These are phyloP conservation scores for Gymnoscopelus microlampas DNA, from an alignment of 2,797 vertebrate species.

Conservation along the genomic window DNA sequence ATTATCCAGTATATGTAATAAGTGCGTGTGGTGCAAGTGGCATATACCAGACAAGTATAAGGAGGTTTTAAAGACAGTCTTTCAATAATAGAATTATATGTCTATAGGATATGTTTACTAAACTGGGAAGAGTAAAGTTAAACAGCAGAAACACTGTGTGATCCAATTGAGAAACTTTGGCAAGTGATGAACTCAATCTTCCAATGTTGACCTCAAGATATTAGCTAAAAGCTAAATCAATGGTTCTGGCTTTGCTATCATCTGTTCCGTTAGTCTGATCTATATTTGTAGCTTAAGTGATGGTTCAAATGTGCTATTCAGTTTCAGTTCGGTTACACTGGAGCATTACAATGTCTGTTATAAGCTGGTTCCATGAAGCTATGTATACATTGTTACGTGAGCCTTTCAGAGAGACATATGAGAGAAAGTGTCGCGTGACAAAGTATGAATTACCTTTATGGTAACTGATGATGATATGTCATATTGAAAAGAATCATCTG, in stretches of 20 bases:
- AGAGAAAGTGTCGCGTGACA: no score
- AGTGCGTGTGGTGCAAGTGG: constrained; percentile 34
- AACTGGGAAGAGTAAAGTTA: constrained; percentile 20
- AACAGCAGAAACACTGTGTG: constrained; percentile 13
- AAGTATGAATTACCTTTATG: constrained; percentile 2
- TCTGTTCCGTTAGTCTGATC: constrained; percentile 49
- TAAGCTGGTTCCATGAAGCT: no score
- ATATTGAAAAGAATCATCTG: background rate
- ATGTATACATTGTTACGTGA: no score
- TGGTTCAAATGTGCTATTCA: constrained; percentile 29
- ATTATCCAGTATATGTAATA: constrained; percentile 55
- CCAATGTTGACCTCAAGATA: constrained; percentile 26
- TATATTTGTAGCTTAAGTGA: constrained; percentile 43
- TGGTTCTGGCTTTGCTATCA: constrained; percentile 41
- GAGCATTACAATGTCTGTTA: no score
- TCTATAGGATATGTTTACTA: no score
- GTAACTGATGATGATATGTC: constrained; percentile 23
- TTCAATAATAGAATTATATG: constrained; percentile 15
- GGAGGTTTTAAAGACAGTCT: constrained; percentile 19
- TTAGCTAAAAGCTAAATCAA: constrained; percentile 34
- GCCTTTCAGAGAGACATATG: no score
- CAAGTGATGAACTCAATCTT: constrained; percentile 16
- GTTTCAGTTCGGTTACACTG: background rate
- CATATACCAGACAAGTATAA: constrained; percentile 36
- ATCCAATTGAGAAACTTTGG: constrained; percentile 16